Conservation (phyloP, 2,797 vertebrate genomes). For the Holocentrus rufus region DNA sequence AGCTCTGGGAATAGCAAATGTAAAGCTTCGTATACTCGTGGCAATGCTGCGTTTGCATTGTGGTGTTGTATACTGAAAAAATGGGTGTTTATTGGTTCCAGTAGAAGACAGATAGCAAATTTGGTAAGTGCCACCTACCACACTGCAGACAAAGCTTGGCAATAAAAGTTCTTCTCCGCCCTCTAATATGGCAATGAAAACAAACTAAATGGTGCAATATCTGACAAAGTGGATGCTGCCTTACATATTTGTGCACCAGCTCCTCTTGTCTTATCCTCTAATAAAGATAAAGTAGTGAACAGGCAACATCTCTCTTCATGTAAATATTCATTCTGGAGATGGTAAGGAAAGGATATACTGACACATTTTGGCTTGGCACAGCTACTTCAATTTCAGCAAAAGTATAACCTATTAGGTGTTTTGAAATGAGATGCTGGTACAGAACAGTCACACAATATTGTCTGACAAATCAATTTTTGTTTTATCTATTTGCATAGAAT, state of each 20-base stretch:
- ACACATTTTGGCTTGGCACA: not conserved
- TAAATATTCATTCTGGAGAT: conserved; percentile 3
- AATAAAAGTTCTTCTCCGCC: conserved; percentile 54
- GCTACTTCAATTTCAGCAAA: conserved; percentile 14
- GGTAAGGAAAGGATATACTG: conserved; percentile 4
- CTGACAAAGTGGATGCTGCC: conserved; percentile 47
- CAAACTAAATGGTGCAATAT: conserved; percentile 43
- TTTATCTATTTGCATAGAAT: not conserved
- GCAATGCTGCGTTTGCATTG: conserved; percentile 10
- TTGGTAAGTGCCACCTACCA: conserved; percentile 57
- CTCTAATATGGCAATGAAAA: conserved; percentile 32
- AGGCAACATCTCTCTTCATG: conserved; percentile 8
- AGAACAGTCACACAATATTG: too few species aligned
- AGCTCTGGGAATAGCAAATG: not conserved
- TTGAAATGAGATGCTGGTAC: not conserved
- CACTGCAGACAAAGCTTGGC: conserved; percentile 56
- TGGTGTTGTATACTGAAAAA: not conserved
- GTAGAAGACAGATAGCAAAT: conserved; percentile 54
- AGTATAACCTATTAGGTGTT: not conserved
- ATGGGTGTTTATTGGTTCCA: conserved; percentile 50
- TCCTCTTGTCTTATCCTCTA: conserved; percentile 24
- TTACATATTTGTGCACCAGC: conserved; percentile 38
- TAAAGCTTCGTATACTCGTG: not conserved
- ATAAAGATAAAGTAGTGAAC: conserved; percentile 20
- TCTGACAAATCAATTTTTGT: too few species aligned